These are phyloP conservation scores for Bufotes viridis DNA, from an alignment of 2,797 vertebrate species.

Conservation along the genomic window DNA sequence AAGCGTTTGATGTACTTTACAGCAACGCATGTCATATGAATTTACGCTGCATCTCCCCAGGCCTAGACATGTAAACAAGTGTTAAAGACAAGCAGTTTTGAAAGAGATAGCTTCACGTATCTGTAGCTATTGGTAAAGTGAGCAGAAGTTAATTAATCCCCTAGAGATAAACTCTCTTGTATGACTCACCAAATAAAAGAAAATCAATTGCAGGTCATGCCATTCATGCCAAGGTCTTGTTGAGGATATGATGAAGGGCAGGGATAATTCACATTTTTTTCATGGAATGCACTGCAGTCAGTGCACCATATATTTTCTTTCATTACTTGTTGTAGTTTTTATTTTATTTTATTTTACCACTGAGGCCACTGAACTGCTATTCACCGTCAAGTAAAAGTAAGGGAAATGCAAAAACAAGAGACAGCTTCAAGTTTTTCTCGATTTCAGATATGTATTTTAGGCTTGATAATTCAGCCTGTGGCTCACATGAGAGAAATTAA, in stretches of 20 bases:
- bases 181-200: constrained; percentile 37
- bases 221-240: constrained; percentile 48
- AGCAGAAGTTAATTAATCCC: constrained; percentile 48
- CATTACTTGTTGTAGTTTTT: neutral
- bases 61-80: constrained; percentile 41
- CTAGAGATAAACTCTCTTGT: constrained; percentile 43
- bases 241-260: constrained; percentile 46
- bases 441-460: neutral
- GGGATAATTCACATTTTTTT: constrained; percentile 19
- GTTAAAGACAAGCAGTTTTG: constrained; percentile 12
- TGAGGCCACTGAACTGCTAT: neutral
- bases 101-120: constrained; percentile 29
- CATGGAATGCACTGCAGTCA: neutral
- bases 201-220: constrained; percentile 54
- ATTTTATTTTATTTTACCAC: constrained; percentile 10
- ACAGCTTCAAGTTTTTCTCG: neutral
- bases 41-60: constrained; percentile 40
- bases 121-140: constrained; percentile 22
- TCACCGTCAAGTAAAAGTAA: neutral
- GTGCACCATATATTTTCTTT: constrained; percentile 6
- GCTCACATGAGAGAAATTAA: too few relatives aligned
- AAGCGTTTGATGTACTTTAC: constrained; percentile 22
- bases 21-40: constrained; percentile 10
- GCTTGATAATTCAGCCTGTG: neutral
- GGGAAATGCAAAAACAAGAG: neutral